phyloP scores from a whole-genome alignment of 1,140 invertebrate genomes.

The Aethina tumida region DNA sequence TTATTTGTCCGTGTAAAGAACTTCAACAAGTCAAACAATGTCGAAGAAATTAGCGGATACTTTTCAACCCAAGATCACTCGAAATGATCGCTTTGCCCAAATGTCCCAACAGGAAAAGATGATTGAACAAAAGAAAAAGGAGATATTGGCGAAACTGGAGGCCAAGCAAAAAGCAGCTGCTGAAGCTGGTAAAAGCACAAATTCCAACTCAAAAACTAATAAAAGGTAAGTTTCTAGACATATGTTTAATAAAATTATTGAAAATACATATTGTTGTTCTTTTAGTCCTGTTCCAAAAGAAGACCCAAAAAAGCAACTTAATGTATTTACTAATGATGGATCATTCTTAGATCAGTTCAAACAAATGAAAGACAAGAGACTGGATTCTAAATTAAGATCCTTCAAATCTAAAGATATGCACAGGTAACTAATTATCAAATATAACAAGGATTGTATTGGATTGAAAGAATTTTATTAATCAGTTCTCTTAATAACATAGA shows the following conservation, averaged over 20 bases:
- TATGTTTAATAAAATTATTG: neutral
- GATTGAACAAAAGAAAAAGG: slow-evolving; percentile 67
- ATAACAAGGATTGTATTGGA: too few relatives aligned
- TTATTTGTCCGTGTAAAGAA: too few relatives aligned
- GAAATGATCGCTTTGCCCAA: slow-evolving; percentile 57
- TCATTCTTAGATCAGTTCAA: slow-evolving; percentile 72
- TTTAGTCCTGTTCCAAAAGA: slow-evolving; percentile 10
- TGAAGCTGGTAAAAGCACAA: slow-evolving; percentile 40
- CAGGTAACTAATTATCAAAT: too few relatives aligned
- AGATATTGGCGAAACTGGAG: slow-evolving; percentile 58
- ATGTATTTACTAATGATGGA: slow-evolving; percentile 71
- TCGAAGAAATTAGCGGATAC: slow-evolving; percentile 36
- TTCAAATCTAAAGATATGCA: slow-evolving; percentile 35
- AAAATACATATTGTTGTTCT: slow-evolving; percentile 3
- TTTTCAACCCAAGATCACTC: slow-evolving; percentile 45
- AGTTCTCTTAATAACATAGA: too few relatives aligned
- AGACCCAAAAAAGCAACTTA: slow-evolving; percentile 26
- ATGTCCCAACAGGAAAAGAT: slow-evolving; percentile 74
- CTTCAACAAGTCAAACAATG: too few relatives aligned
- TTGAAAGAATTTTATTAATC: too few relatives aligned
- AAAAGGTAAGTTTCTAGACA: slow-evolving; percentile 25
- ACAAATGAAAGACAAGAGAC: slow-evolving; percentile 46
- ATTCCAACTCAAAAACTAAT: slow-evolving; percentile 29
- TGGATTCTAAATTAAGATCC: slow-evolving; percentile 28
- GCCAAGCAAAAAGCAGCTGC: slow-evolving; percentile 47